Base-by-base conservation (phyloP, 1,140 invertebrate genomes). In the Littorina saxatilis region DNA sequence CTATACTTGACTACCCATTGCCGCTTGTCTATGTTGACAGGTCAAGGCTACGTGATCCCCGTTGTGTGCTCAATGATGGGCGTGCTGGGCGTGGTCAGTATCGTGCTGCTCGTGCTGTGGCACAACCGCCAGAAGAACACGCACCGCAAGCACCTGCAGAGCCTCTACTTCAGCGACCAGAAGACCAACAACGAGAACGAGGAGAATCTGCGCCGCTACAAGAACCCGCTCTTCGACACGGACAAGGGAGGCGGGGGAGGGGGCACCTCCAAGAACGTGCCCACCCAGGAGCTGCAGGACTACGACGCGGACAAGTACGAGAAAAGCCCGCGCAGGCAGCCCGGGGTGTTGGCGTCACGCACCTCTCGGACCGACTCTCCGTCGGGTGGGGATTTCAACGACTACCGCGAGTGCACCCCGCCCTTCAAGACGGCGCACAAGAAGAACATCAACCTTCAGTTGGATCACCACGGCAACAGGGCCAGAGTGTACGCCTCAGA, bases 151-250 rank as follows among this genome's bases (percentile, higher is more conserved):
- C 80, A 82, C n/a, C 81, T 79, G 17, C 66, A 82, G 11, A 74
- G 84, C 37, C 79, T 78, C 39, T 77, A 82, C 32, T 75, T 75
- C 72, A 79, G 40, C 58, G 84, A 87, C 40, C 85, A 87, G 73
- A 86, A 84, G 40, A 97, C 97, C 88, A 92, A 97, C 61, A 96
- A 97, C 89, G 97, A 97, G 91, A 96, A 97, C 89, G 96, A 98
- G 91, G 97, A 97, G 87, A 92, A 97, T 35, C 94, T 96, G 52
- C 95, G 94, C 15, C 91, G 90, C 72, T 85, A 86, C 68, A 84
- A 89, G 47, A 92, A 93, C 82, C 89, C 91, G 20, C 82, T 92
- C 47, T 88, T 88, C 81, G 85, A 83, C 15, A 83, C 82, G 0
- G 83, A 82, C 66, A 85, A 88, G 55, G 80, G 87, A n/a, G 85